phyloP scores from a whole-genome alignment of 2,113 vertebrate species.

The Erinaceus europaeus region DNA sequence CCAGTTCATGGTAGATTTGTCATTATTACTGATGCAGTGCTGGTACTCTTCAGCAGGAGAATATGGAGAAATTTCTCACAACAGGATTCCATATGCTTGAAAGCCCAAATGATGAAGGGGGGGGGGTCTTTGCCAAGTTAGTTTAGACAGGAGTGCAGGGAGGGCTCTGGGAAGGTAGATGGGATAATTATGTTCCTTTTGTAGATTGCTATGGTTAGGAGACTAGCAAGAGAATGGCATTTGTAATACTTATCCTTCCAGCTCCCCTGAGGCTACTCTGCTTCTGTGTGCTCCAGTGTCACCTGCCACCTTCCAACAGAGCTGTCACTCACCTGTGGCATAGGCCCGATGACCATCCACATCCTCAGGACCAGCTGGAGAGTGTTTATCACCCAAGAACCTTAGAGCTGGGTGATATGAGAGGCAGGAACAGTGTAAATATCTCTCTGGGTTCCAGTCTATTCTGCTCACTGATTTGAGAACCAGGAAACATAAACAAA shows the following conservation, averaged over 20 bases:
- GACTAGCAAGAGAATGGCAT: background rate
- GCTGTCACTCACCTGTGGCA: background rate
- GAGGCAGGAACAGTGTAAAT: fast-evolving
- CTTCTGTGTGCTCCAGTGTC: background rate
- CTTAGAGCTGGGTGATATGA: too few species aligned
- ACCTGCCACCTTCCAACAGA: background rate
- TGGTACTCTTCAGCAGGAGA: conserved; percentile 57
- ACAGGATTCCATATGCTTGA: conserved; percentile 62
- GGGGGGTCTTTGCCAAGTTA: conserved; percentile 33
- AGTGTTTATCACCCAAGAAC: too few species aligned
- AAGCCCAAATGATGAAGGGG: conserved; percentile 60
- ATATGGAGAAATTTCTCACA: conserved; percentile 46
- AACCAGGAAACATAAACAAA: background rate
- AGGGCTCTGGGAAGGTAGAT: conserved; percentile 3
- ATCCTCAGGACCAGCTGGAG: background rate
- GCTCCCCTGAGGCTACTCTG: background rate
- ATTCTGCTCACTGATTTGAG: background rate
- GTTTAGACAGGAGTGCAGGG: conserved; percentile 60
- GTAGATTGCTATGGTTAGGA: conserved; percentile 13
- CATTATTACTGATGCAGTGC: conserved; percentile 68
- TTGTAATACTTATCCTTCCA: background rate
- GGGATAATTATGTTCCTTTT: conserved; percentile 45
- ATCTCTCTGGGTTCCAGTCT: too few species aligned
- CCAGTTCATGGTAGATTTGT: conserved; percentile 53
- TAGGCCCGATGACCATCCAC: background rate